Base-by-base conservation (phyloP, 2,888 invertebrate genomes). In the Lydus trimaculatus region DNA sequence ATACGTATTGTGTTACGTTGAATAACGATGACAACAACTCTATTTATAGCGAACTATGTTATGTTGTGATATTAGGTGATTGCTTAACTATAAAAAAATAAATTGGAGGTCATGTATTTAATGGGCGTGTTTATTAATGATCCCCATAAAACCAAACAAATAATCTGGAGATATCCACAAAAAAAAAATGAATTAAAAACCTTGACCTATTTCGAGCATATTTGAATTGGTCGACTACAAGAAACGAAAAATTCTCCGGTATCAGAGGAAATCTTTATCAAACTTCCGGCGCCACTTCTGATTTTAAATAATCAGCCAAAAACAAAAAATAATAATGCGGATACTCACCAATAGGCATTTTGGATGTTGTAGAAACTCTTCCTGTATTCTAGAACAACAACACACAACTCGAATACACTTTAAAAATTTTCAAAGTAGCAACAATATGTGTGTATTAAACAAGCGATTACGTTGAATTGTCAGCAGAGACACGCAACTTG, bases 11-110 rank as follows among this genome's bases (percentile, higher is more conserved):
- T 56, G 23, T 39, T 33, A 61, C 68, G 75, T 78, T 78, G 74
- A 78, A 73, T 76, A 75, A 74, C 72, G 72, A 80, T 82, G 81
- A 82, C 81, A 78, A 75, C 78, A 78, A 65, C 36, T 73, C 80
- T 82, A 82, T 79, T 81, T 80, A 81, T 82, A 82, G 78, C 64
- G 63, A 66, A 33, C 33, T 5, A 39, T 43, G n/a, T 43, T 43
- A 43, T 70, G 75, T 69, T 68, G 73, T 73, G 23, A 56, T 56
- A 56, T 25, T 13, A 25, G 56, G 13, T 56, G 56, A 56, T 56
- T 52, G 23, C 20, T 23, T 5, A 52, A 43, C 7, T 9, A 48
- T 20, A 52, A 52, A 52, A 23, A 52, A 52, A 56, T 23, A 56
- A 13, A 56, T 9, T 56, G 68, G 74, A 76, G 77, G 77, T 74